Evolutionary conservation across 2,113 vertebrate genomes (phyloP).

Genomic region (Ceyx cyanopectus): DNA sequence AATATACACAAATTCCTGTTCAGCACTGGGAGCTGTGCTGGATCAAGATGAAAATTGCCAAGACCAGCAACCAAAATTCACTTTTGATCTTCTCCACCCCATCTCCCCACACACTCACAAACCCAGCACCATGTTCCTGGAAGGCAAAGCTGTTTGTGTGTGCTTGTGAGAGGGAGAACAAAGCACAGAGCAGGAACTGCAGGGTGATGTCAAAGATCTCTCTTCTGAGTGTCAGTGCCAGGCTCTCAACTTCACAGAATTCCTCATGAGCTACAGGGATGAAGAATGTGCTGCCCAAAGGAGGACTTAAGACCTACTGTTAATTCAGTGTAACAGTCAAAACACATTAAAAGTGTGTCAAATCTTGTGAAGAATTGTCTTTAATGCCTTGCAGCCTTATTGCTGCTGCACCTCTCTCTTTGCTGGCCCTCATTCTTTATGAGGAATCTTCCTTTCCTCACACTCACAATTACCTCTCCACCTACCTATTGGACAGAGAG

Average conservation of each 20-base stretch:
- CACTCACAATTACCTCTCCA: neutral
- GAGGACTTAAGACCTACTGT: neutral
- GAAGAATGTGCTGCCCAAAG: neutral
- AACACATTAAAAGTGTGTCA: neutral
- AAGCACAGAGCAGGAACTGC: slow-evolving; percentile 28
- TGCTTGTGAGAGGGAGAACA: neutral
- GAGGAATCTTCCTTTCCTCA: neutral
- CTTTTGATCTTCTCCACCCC: neutral
- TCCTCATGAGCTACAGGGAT: neutral
- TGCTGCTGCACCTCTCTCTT: neutral
- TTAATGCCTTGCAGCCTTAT: neutral
- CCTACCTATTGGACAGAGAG: neutral
- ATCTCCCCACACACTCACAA: neutral
- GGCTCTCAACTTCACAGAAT: slow-evolving; percentile 19
- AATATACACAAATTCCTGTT: neutral
- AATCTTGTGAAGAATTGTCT: neutral
- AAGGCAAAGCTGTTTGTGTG: neutral
- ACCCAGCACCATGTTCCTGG: neutral
- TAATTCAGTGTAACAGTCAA: neutral
- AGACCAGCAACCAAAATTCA: neutral
- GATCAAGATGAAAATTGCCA: neutral
- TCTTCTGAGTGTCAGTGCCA: neutral
- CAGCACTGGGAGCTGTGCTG: neutral
- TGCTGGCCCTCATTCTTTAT: neutral
- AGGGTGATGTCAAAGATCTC: neutral